These are phyloP conservation scores for human DNA, from an alignment of 2,113 vertebrate species.

Conservation along the genomic window DNA sequence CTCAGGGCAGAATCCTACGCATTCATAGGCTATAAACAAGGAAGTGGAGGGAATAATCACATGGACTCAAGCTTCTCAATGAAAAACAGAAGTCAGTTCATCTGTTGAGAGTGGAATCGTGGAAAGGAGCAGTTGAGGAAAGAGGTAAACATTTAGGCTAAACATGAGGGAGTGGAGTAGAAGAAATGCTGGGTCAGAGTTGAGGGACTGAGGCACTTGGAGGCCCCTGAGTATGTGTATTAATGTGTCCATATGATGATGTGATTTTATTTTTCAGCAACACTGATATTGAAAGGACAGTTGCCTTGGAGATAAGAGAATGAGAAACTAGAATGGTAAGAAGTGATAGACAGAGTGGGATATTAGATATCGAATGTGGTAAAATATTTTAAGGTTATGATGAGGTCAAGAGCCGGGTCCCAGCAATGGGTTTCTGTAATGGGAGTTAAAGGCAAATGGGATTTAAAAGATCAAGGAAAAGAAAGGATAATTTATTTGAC, in stretches of 20 bases:
- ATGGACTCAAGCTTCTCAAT: neutral
- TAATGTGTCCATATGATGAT: neutral
- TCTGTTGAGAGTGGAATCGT: neutral
- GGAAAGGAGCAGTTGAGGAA: neutral
- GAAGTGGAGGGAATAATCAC: neutral
- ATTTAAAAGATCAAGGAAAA: neutral
- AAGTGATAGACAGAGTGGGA: neutral
- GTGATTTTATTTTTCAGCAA: neutral
- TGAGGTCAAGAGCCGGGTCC: neutral
- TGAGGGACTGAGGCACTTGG: neutral
- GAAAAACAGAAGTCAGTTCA: neutral
- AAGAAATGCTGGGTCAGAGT: neutral
- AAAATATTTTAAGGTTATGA: neutral
- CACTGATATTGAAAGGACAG: neutral
- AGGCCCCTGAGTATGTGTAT: neutral
- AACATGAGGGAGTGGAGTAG: rapidly evolving
- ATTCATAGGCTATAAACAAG: rapidly evolving
- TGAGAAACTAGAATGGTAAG: neutral
- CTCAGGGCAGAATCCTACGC: rapidly evolving
- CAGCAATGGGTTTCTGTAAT: neutral
- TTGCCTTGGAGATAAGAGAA: neutral
- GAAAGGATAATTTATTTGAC: neutral
- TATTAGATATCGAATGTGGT: neutral
- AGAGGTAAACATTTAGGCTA: neutral
- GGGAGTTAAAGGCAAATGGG: neutral